Base-by-base conservation (phyloP, 2,113 vertebrate genomes). In the Sinocyclocheilus maitianheensis region DNA sequence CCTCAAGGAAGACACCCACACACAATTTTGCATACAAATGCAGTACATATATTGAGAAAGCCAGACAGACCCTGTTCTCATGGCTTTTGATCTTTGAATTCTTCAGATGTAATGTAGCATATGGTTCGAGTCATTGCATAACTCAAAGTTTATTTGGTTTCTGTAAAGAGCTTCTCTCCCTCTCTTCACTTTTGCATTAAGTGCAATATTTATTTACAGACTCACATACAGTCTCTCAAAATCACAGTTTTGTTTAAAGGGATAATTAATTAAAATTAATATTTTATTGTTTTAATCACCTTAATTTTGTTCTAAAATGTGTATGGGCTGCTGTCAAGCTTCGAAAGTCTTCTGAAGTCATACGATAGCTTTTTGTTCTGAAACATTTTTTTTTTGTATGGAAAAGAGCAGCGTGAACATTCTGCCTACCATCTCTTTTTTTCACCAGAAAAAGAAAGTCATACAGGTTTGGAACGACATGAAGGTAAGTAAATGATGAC, bases 1-100 rank as follows among this genome's bases (percentile, higher is more conserved):
- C 80, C 80, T 80, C 58, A 76, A 69, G 86, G 79, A 84, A 80
- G 71, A 60, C 78, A 83, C 71, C 71, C 84, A 86, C 77, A 80
- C 74, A 76, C 76, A 69, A 60, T 22, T 62, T 51, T 74, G 69
- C 65, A 63, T 83, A 22, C 77, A 85, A 46, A 74, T 43, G 62
- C 77, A 48, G 20, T 18, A 72, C 4, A 78, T 9, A 30, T 22
- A 26, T 48, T 67, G 84, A 34, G 26, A 51, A 67, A 46, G 48
- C 48, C 46, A 65, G 58, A 85, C 76, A 85, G 75, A 37, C 60
- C 60, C 24, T 84, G 78, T 84, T 76, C 26, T 77, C 62, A 63
- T 84, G 83, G 58, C 74, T 58, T 77, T 77, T 65, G 71, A 77
- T 84, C 58, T 77, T 84, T 51, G 48, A 67, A 37, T 46, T 85